phyloP scores from a whole-genome alignment of 2,797 vertebrate species.

The Argentina silus region DNA sequence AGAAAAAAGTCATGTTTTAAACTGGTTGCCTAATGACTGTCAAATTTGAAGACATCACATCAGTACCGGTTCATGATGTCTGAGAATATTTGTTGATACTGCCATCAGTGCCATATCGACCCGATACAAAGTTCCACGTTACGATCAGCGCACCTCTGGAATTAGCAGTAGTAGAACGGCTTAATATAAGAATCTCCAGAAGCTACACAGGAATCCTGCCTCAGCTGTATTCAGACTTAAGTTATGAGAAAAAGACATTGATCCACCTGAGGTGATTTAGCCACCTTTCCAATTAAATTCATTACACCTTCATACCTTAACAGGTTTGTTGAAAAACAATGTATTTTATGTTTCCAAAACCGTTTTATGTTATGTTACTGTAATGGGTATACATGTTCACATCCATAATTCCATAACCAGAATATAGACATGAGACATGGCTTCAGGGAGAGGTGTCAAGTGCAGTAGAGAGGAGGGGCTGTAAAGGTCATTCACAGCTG shows the following conservation, averaged over 20 bases:
- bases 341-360: no score
- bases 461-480: slow-evolving; percentile 2
- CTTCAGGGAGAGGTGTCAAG: slow-evolving; percentile 16
- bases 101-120: no score
- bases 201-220: not conserved
- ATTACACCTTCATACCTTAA: no score
- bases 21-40: no score
- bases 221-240: not conserved
- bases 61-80: no score
- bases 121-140: no score
- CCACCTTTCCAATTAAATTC: not conserved
- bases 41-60: no score
- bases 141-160: no score
- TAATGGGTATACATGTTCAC: not conserved
- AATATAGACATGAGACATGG: slow-evolving; percentile 17
- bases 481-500: slow-evolving; percentile 45
- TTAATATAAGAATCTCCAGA: not conserved
- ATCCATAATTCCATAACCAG: slow-evolving; percentile 25
- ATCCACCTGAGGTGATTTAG: not conserved
- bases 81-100: no score
- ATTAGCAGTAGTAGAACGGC: no score
- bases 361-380: not conserved
- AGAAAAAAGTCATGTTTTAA: no score
- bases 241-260: not conserved
- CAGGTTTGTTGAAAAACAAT: no score